phyloP scores from a whole-genome alignment of 2,888 invertebrate genomes.

The Megalurothrips usitatus region DNA sequence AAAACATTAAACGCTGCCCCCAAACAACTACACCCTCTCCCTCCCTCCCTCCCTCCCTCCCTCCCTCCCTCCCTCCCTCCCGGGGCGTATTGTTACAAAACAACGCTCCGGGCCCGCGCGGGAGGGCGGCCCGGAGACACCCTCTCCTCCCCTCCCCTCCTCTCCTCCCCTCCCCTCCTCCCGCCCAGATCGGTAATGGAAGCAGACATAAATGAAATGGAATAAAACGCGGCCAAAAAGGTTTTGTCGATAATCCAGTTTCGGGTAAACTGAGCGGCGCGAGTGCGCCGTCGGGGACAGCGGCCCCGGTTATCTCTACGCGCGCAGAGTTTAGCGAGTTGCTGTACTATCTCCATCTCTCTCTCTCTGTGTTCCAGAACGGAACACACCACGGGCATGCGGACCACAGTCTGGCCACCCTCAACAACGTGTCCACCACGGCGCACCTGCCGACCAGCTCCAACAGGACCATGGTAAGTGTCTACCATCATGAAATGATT shows the following conservation, averaged over 20 bases:
- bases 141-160: neutral
- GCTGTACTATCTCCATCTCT: no score
- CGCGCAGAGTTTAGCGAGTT: no score
- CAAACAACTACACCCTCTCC: neutral
- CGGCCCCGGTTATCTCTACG: no score
- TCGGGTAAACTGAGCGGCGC: constrained; percentile 9
- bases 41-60: no score
- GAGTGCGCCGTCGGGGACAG: neutral
- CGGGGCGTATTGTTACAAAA: constrained; percentile 9
- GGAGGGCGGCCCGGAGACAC: neutral
- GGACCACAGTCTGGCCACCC: neutral
- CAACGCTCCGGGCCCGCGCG: neutral
- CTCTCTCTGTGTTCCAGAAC: neutral
- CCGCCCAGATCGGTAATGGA: constrained; percentile 21
- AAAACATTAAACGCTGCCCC: neutral
- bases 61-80: neutral
- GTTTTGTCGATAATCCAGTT: constrained; percentile 29
- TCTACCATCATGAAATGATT: neutral
- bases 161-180: neutral
- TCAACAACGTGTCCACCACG: neutral
- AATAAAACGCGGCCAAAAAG: constrained; percentile 22
- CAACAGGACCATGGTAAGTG: neutral
- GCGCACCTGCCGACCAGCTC: neutral
- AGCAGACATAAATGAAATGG: constrained; percentile 25
- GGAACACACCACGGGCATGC: neutral